Evolutionary conservation across 2,113 vertebrate genomes (phyloP).

Genomic region (Bos javanicus): DNA sequence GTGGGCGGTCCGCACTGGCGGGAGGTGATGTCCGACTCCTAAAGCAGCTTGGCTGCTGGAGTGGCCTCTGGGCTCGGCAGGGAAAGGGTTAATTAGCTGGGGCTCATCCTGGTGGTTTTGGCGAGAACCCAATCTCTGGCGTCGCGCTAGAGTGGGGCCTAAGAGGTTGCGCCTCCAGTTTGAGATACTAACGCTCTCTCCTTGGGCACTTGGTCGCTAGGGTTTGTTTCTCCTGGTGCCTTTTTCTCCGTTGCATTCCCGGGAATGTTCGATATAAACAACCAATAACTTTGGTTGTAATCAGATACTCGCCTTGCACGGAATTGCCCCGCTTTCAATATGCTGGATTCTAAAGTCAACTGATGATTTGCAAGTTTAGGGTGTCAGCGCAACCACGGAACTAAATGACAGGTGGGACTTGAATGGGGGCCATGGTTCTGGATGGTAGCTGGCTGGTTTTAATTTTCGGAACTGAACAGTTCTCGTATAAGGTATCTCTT

Average conservation of each 20-base stretch:
- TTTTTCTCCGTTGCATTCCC: not conserved
- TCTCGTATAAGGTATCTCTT: conserved; percentile 11
- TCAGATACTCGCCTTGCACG: conserved; percentile 43
- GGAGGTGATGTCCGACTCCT: not conserved
- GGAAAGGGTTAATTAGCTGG: not conserved
- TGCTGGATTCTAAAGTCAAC: conserved; percentile 47
- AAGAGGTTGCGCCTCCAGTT: not conserved
- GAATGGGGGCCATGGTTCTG: not conserved
- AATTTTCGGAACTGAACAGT: conserved; percentile 49
- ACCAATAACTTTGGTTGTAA: conserved; percentile 54
- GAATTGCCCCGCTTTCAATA: conserved; percentile 48
- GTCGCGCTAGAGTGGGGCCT: not conserved
- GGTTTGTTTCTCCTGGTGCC: not conserved
- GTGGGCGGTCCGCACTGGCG: not conserved
- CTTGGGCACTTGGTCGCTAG: not conserved
- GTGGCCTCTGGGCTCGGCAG: not conserved
- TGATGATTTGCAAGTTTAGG: conserved; percentile 18
- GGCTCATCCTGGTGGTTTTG: not conserved
- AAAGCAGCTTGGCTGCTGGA: not conserved
- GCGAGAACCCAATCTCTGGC: not conserved
- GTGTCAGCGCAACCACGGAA: not conserved
- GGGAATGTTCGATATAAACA: conserved; percentile 64
- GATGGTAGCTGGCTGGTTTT: conserved; percentile 53
- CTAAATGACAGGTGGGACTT: not conserved
- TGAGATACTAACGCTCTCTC: not conserved